A percentile compares a stretch with the other conserved stretches of the same genome.
phyloP scores from a whole-genome alignment of 2,113 vertebrate species.

The Platanista minor region DNA sequence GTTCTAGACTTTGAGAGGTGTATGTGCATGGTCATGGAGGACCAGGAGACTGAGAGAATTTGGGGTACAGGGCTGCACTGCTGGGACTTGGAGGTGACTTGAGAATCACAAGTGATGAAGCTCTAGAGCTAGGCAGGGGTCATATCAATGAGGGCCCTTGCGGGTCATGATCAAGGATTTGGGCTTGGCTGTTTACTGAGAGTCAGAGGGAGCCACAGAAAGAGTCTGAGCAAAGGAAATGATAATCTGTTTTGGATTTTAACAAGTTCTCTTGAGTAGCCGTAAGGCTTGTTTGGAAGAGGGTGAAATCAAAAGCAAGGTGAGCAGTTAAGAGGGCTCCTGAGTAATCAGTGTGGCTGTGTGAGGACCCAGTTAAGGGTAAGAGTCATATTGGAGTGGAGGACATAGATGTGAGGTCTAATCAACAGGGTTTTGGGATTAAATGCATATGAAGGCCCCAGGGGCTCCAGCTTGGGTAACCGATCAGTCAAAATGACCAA shows the following conservation, averaged over 20 bases:
- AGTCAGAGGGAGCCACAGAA: not conserved
- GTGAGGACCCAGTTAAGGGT: not conserved
- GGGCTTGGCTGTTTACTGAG: not conserved
- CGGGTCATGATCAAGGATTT: not conserved
- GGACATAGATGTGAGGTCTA: not conserved
- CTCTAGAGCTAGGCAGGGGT: not conserved
- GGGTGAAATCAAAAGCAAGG: not conserved
- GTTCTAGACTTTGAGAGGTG: not conserved
- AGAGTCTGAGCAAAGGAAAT: not conserved
- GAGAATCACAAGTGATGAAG: too few relatives aligned
- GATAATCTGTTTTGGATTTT: not conserved
- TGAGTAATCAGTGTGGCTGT: not conserved
- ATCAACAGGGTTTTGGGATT: not conserved
- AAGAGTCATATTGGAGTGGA: too few relatives aligned
- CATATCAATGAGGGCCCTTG: fast-evolving
- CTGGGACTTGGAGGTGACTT: not conserved
- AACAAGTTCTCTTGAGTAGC: not conserved
- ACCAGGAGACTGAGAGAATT: not conserved
- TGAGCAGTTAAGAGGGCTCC: not conserved
- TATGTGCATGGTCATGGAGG: not conserved
- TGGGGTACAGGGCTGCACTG: not conserved
- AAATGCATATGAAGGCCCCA: not conserved
- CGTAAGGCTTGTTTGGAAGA: not conserved
- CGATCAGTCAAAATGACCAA: not conserved
- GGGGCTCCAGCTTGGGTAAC: not conserved